phyloP scores from a whole-genome alignment of 2,797 vertebrate species.

The Syngnathus acus region DNA sequence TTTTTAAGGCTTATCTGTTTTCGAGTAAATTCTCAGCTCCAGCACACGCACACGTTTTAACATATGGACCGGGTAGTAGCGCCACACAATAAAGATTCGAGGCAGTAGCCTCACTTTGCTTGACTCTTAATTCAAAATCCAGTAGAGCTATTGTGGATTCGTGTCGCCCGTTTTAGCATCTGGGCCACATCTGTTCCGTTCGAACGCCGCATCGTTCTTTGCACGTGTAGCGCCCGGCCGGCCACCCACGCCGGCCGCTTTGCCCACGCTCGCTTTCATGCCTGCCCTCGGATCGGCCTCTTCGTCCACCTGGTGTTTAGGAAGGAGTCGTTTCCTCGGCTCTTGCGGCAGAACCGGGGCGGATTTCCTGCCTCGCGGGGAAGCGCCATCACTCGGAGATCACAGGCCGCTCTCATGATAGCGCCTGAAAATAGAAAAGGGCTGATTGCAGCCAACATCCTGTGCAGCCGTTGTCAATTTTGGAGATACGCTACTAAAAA shows the following conservation, averaged over 20 bases:
- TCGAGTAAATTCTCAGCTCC: conserved; percentile 20
- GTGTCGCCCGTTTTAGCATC: conserved; percentile 29
- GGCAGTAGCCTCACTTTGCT: conserved; percentile 23
- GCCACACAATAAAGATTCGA: conserved; percentile 22
- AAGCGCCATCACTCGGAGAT: conserved; percentile 51
- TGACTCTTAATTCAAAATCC: conserved; percentile 37
- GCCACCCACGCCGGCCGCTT: conserved; percentile 13
- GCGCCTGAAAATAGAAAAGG: conserved; percentile 15
- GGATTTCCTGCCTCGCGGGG: conserved; percentile 59
- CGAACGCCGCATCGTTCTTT: conserved; percentile 5
- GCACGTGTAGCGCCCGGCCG: not conserved
- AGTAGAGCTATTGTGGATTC: not conserved
- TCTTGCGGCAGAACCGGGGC: conserved; percentile 34
- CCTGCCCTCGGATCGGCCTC: conserved; percentile 2
- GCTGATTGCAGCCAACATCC: conserved; percentile 24
- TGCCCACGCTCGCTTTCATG: conserved; percentile 3
- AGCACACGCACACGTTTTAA: conserved; percentile 27
- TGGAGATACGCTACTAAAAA: not conserved
- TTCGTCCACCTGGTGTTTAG: conserved; percentile 55
- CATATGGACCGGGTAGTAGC: conserved; percentile 27
- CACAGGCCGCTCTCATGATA: conserved; percentile 29
- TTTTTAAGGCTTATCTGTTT: conserved; percentile 12
- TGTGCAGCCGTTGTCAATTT: conserved; percentile 9
- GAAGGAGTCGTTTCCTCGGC: conserved; percentile 54
- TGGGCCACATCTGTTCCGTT: conserved; percentile 36